Evolutionary conservation across 2,797 vertebrate genomes (phyloP), one percentile per base, ranked within the genome.

Genomic region (Gymnopithys bicolor): DNA sequence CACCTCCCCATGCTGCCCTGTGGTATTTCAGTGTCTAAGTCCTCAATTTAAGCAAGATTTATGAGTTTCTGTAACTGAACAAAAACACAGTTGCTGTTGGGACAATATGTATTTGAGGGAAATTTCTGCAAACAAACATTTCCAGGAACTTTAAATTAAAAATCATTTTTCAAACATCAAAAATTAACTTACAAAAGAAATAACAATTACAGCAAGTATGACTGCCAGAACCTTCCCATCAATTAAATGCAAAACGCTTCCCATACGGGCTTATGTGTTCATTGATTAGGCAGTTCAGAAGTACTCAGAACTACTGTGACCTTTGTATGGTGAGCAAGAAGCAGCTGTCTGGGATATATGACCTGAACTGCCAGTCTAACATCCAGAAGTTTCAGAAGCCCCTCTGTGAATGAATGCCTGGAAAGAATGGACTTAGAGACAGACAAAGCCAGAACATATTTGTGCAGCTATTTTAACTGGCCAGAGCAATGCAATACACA

Each of bases 191-290:
- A 19, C 3, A 81, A 64, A 70, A n/a, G 8, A 46, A 77, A 55
- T 33, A 84, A n/a, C 27, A 53, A 7, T 55, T 48, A 59, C n/a
- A 85, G 25, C 5, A 58, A 4, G 0, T 4, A 2, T 12, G 11
- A 52, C 71, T 80, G 41, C 16, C 60, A 84, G 63, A 81, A 76
- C 21, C 28, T 35, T 37, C 35, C 53, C 24, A 11, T 30, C 62
- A 66, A 66, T 21, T 66, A 71, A 41, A 81, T 35, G 14, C 35
- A 58, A 75, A 89, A 68, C 17, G 2, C 11, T 91, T 81, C n/a
- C 69, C 35, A 45, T 56, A 35, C 14, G 51, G 49, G 27, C 64
- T 85, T 33, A 5, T 5, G 5, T 19, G 14, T 27, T 30, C 58
- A 21, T 63, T 13, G 43, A 53, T 45, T n/a, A 70, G 37, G 27